Evolutionary conservation across 2,888 invertebrate genomes (phyloP).

Genomic region (Andricus curvator): DNA sequence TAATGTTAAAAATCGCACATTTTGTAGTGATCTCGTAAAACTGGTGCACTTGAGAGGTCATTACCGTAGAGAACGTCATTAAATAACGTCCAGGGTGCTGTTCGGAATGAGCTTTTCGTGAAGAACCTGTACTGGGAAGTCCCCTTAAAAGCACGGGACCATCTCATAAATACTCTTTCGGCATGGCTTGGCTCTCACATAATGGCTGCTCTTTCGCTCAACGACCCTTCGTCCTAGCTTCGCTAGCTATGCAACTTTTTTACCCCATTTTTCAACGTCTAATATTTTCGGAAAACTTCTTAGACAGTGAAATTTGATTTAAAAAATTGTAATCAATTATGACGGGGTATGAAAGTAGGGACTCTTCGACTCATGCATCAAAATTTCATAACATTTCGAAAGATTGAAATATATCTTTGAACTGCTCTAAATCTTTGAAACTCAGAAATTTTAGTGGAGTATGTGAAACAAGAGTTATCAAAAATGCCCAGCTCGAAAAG

Average conservation of each 20-base stretch:
- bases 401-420: too few species aligned
- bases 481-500: too few species aligned
- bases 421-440: too few species aligned
- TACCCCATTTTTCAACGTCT: conserved; percentile 16
- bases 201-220: conserved; percentile 48
- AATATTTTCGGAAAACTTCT: not conserved
- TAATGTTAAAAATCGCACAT: not conserved
- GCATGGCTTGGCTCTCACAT: conserved; percentile 48
- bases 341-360: too few species aligned
- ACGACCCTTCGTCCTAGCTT: conserved; percentile 46
- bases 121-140: conserved; percentile 36
- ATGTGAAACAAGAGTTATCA: too few species aligned
- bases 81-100: conserved; percentile 3
- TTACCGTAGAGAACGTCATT: not conserved
- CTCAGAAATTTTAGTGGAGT: too few species aligned
- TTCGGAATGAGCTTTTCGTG: not conserved
- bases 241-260: conserved; percentile 42
- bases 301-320: not conserved
- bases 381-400: too few species aligned
- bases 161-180: conserved; percentile 54
- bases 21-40: not conserved
- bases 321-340: not conserved
- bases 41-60: not conserved
- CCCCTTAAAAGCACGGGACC: conserved; percentile 53
- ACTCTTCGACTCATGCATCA: too few species aligned